Base-by-base conservation (phyloP, 2,797 vertebrate species). In the Xyrichtys novacula region DNA sequence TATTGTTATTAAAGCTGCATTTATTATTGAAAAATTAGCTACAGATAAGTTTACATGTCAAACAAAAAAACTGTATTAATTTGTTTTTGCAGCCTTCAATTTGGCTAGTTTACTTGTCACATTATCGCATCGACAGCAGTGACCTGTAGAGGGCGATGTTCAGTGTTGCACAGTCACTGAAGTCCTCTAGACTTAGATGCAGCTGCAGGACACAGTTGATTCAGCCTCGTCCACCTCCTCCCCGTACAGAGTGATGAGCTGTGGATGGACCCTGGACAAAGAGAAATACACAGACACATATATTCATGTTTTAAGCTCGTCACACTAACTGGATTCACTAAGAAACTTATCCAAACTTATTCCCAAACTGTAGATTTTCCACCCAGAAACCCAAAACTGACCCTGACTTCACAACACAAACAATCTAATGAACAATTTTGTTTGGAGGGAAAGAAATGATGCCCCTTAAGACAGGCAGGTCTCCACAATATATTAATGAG, bases 231-330 rank as follows among this genome's bases (percentile, higher is more conserved):
- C 94, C 26, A 93, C 85, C 55, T 92, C 93, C 69, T 89, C 91
- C 42, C 98, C 97, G 38, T 95, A 99, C 57, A 98, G 92, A 74
- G 87, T 90, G 83, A 98, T 95, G 75, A 98, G 95, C 48, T 88
- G 86, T 8, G 96, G 94, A 81, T 98, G 96, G 42, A 98, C 89
- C 87, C 97, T 99, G 88, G 60, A 85, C 73, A 75, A 19, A 15
- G 11, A 59, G n/a, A 73, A 59, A 77, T 31, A 56, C 10, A 63
- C 26, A 76, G 1, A 34, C 20, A 48, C 32, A 62, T 12, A 70
- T 55, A 63, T 17, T 48, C 23, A 48, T 8, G 46, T 48, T 48
- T 44, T 19, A n/a, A 6, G 20, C 19, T 20, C 40, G 3, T 42
- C 40, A 20, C 9, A 1, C 7, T 20, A 8, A 15, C 9, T 42